phyloP scores from a whole-genome alignment of 2,113 vertebrate species.

The Phalacrocorax aristotelis region DNA sequence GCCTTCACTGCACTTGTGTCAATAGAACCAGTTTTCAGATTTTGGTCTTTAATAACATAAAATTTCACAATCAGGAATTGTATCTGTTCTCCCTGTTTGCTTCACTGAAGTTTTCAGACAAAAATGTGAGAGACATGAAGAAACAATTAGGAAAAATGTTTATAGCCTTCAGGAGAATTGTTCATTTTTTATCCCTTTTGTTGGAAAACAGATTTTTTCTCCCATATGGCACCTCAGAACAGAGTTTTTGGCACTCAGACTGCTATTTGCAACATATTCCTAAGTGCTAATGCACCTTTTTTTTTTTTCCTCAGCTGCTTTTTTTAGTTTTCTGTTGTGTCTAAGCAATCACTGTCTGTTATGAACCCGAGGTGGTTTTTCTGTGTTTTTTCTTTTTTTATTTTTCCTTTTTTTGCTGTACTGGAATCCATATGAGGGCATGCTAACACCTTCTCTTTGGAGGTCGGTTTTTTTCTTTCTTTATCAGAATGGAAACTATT shows the following conservation, averaged over 20 bases:
- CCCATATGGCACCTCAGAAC: neutral
- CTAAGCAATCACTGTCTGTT: neutral
- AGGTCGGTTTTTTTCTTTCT: neutral
- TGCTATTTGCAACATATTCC: neutral
- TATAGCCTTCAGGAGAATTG: neutral
- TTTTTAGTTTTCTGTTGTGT: neutral
- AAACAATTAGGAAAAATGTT: slow-evolving; percentile 18
- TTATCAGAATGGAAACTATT: neutral
- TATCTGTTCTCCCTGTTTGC: neutral
- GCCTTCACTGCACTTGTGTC: neutral
- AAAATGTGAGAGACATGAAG: neutral
- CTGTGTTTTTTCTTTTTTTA: accelerated
- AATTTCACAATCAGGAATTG: neutral
- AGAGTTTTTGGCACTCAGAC: neutral
- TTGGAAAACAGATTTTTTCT: slow-evolving; percentile 24
- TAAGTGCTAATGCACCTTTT: neutral
- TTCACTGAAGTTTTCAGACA: neutral
- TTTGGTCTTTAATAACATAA: neutral
- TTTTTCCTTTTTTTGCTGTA: neutral
- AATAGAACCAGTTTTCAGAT: neutral
- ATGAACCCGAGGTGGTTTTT: neutral
- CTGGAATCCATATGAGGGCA: neutral
- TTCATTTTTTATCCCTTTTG: neutral
- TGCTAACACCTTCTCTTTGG: neutral
- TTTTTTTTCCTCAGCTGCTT: neutral